phyloP scores from a whole-genome alignment of 2,113 vertebrate species.

The Gadus chalcogrammus region DNA sequence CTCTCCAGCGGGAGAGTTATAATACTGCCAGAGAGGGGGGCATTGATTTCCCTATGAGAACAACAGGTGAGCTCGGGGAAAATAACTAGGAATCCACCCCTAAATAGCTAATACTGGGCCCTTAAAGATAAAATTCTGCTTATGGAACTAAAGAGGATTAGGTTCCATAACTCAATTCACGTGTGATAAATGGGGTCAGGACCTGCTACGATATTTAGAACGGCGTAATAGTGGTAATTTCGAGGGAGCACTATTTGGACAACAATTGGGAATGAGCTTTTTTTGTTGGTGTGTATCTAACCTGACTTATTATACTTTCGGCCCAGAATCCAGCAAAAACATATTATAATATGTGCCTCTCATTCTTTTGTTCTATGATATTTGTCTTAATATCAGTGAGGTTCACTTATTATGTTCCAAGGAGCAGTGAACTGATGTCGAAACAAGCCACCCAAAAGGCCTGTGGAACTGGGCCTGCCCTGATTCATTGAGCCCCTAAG shows the following conservation, averaged over 20 bases:
- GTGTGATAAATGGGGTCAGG: conserved; percentile 47
- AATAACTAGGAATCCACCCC: conserved; percentile 47
- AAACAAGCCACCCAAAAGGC: conserved; percentile 37
- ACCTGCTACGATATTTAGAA: conserved; percentile 39
- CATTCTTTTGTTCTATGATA: background rate
- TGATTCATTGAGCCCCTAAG: conserved; percentile 62
- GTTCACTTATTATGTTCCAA: conserved; percentile 5
- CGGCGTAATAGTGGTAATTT: conserved; percentile 32
- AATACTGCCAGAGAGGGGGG: conserved; percentile 65
- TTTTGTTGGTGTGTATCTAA: too few relatives aligned
- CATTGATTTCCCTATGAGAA: conserved; percentile 71
- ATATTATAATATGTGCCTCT: too few relatives aligned
- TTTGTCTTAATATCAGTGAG: background rate
- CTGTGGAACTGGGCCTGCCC: conserved; percentile 55
- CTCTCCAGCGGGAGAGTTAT: conserved; percentile 72
- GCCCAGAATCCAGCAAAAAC: too few relatives aligned
- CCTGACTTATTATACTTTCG: too few relatives aligned
- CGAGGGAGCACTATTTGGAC: conserved; percentile 21
- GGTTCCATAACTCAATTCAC: conserved; percentile 41
- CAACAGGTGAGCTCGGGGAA: conserved; percentile 69
- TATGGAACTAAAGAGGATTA: conserved; percentile 53
- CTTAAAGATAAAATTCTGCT: conserved; percentile 52
- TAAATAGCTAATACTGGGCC: conserved; percentile 50
- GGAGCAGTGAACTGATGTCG: conserved; percentile 25
- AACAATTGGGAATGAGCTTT: conserved; percentile 15